phyloP scores from a whole-genome alignment of 1,140 invertebrate species.

The Aphidius ervi region DNA sequence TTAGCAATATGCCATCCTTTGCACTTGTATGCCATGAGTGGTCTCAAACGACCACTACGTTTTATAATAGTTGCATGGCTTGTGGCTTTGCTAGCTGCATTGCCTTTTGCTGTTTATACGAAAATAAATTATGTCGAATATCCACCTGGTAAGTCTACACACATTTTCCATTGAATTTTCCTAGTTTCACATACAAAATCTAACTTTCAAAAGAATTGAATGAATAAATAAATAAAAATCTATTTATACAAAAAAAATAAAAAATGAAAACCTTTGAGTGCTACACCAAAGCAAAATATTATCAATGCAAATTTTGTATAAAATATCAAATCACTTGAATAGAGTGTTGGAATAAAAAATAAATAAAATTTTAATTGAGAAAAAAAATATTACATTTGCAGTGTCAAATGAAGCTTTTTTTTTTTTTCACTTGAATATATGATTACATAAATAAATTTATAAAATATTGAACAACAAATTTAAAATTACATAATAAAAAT shows the following conservation, averaged over 20 bases:
- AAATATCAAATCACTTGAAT: too few species aligned
- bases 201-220: background rate
- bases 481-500: too few species aligned
- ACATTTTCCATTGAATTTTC: background rate
- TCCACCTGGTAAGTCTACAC: conserved; percentile 55
- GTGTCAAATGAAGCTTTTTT: too few species aligned
- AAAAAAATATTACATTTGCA: background rate
- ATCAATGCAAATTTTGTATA: too few species aligned
- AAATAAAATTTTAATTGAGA: background rate
- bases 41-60: conserved; percentile 69
- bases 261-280: too few species aligned
- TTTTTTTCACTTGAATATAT: too few species aligned
- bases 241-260: too few species aligned
- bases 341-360: background rate
- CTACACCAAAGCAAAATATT: too few species aligned
- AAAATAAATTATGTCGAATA: conserved; percentile 66
- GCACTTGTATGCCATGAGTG: conserved; percentile 72
- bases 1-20: conserved; percentile 88
- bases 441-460: too few species aligned
- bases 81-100: conserved; percentile 67
- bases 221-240: too few species aligned
- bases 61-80: conserved; percentile 78
- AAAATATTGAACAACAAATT: too few species aligned
- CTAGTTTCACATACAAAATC: background rate
- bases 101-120: conserved; percentile 72